phyloP scores from a whole-genome alignment of 1,140 invertebrate species.

The Chironomus striatipennis region DNA sequence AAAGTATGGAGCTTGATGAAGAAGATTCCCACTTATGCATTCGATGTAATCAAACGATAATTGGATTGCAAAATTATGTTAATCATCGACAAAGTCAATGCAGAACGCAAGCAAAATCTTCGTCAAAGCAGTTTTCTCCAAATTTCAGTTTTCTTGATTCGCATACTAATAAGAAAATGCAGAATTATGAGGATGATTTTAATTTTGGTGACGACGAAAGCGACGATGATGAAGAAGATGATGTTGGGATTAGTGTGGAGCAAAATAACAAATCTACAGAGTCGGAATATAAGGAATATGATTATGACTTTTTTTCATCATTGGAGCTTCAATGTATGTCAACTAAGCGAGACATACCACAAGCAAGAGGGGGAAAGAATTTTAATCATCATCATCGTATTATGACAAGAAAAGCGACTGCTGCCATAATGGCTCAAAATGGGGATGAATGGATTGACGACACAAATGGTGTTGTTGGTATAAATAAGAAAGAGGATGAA shows the following conservation, averaged over 20 bases:
- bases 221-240: constrained; percentile 29
- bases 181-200: neutral
- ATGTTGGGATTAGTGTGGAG: neutral
- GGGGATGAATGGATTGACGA: constrained; percentile 50
- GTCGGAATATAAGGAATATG: constrained; percentile 29
- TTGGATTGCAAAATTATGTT: constrained; percentile 73
- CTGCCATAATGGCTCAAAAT: constrained; percentile 36
- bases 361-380: constrained; percentile 38
- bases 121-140: neutral
- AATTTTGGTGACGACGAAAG: constrained; percentile 32
- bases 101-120: constrained; percentile 38
- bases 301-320: constrained; percentile 71
- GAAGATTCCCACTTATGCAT: constrained; percentile 78
- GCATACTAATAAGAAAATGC: constrained; percentile 5
- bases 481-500: constrained; percentile 54
- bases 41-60: constrained; percentile 70
- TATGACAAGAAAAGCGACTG: constrained; percentile 40
- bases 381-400: constrained; percentile 36
- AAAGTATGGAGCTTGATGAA: constrained; percentile 49
- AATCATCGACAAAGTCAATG: constrained; percentile 59
- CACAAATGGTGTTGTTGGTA: constrained; percentile 44
- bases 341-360: constrained; percentile 44
- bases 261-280: constrained; percentile 16
- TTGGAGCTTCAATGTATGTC: constrained; percentile 71
- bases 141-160: constrained; percentile 9